A percentile compares a stretch with the other conserved stretches of the same genome.
Conservation (phyloP, 2,888 invertebrate genomes). For the Nasonia oneida region DNA sequence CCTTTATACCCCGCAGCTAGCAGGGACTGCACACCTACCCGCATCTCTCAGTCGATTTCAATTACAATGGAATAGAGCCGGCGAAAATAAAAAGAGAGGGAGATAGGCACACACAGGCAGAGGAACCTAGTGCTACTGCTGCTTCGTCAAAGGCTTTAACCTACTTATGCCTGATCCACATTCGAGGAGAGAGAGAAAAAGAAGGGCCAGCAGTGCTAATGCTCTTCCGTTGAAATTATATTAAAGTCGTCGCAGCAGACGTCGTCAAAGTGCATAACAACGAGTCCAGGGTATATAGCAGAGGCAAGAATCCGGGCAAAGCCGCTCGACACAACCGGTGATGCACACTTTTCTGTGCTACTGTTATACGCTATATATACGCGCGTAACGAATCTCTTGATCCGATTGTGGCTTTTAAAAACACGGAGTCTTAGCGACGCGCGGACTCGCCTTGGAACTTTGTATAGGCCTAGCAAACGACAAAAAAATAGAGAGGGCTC, state of each 20-base stretch:
- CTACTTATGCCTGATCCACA: constrained; percentile 35
- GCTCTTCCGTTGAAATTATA: constrained; percentile 44
- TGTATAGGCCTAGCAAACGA: not conserved
- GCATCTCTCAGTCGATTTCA: constrained; percentile 16
- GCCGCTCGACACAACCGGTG: not conserved
- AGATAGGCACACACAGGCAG: not conserved
- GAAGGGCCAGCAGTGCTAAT: constrained; percentile 24
- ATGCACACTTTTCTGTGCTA: not conserved
- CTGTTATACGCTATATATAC: not conserved
- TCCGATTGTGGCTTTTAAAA: constrained; percentile 53
- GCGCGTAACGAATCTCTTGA: constrained; percentile 49
- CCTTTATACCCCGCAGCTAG: not conserved
- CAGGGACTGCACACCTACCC: not conserved
- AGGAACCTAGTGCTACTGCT: constrained; percentile 4
- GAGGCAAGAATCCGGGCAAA: constrained; percentile 10
- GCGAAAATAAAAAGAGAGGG: constrained; percentile 3
- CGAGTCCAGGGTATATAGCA: constrained; percentile 9
- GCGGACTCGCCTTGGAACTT: not conserved
- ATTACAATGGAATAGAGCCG: not conserved
- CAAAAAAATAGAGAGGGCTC: not conserved
- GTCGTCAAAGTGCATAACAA: not conserved
- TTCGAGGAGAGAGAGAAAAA: constrained; percentile 17
- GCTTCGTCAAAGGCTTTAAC: constrained; percentile 38
- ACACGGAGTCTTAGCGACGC: not conserved
- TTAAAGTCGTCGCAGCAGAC: not conserved